Conservation (phyloP, 1,140 invertebrate genomes). For the Asbolus verrucosus region DNA sequence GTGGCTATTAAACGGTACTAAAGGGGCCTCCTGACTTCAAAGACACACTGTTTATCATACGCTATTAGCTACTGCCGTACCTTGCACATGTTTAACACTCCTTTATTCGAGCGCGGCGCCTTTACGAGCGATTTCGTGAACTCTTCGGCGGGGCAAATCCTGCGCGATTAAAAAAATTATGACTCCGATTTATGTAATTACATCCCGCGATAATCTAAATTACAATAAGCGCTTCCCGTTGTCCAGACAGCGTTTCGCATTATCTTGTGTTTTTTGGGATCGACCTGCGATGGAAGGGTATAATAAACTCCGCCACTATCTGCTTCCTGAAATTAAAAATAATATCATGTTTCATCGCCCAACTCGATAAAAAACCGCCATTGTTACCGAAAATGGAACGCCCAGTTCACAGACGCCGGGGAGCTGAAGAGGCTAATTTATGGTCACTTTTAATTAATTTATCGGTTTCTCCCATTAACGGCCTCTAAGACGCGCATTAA, state of each 20-base stretch:
- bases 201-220: conserved; percentile 45
- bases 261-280: conserved; percentile 46
- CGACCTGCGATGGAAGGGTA: conserved; percentile 42
- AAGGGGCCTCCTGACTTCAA: conserved; percentile 32
- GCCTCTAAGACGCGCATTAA: too few species aligned
- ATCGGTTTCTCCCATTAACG: neutral
- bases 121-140: too few species aligned
- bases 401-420: conserved; percentile 1
- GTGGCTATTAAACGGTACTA: conserved; percentile 29
- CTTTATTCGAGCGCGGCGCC: neutral
- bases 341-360: conserved; percentile 46
- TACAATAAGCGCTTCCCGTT: conserved; percentile 47
- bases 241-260: conserved; percentile 45
- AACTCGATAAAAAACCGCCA: conserved; percentile 33
- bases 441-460: conserved; percentile 5
- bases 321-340: conserved; percentile 47
- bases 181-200: conserved; percentile 47
- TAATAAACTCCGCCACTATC: conserved; percentile 47
- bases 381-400: conserved; percentile 39
- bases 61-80: conserved; percentile 22
- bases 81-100: conserved; percentile 19
- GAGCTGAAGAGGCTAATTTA: neutral
- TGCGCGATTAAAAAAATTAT: conserved; percentile 25
- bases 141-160: neutral
- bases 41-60: conserved; percentile 41